Conservation (phyloP, 2,888 invertebrate species). For the Ethmia dodecea region DNA sequence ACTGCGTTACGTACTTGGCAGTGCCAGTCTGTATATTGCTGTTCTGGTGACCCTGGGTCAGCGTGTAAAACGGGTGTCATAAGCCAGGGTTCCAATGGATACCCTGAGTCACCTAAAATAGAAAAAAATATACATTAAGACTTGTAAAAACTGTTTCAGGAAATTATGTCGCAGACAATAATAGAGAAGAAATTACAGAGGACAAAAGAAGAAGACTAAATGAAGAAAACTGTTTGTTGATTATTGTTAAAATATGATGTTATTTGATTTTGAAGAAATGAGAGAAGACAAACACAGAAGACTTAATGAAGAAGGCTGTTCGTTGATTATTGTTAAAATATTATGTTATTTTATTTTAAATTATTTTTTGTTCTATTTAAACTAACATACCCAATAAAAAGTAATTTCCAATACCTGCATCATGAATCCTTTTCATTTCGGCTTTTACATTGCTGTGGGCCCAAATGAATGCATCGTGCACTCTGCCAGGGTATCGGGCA, state of each 20-base stretch:
- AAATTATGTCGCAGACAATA: no score
- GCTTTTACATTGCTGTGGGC: neutral
- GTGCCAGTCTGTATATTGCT: constrained; percentile 8
- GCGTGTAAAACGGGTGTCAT: constrained; percentile 11
- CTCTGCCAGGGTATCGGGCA: neutral
- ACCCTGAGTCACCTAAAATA: constrained; percentile 12
- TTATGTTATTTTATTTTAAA: neutral
- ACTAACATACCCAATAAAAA: neutral
- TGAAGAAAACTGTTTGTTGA: neutral
- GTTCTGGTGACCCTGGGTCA: constrained; percentile 3
- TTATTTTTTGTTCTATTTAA: neutral
- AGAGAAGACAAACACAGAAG: neutral
- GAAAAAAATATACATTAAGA: no score
- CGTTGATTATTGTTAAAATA: neutral
- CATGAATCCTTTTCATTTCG: neutral
- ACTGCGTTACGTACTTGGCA: constrained; percentile 7
- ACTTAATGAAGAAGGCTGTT: neutral
- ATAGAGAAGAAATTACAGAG: no score
- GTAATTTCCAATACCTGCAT: neutral
- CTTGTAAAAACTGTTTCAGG: no score
- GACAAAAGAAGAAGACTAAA: neutral
- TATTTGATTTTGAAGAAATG: no score
- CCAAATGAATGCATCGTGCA: neutral
- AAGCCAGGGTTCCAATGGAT: constrained; percentile 12
- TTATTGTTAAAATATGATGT: neutral